Evolutionary conservation across 2,797 vertebrate species (phyloP).

Genomic region (Glyptemys insculpta): DNA sequence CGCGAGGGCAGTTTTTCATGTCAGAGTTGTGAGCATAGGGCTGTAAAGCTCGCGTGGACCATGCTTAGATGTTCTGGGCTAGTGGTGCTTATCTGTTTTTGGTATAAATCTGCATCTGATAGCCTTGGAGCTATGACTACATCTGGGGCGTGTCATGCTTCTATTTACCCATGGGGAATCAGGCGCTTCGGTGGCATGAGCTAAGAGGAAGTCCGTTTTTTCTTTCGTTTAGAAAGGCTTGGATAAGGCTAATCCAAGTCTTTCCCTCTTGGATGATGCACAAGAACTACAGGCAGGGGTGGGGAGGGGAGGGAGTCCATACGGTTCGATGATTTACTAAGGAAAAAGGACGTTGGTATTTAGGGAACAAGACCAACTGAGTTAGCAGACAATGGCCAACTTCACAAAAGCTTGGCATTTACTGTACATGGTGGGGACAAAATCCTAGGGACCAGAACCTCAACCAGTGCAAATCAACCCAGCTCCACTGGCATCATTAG

Average conservation of each 20-base stretch:
- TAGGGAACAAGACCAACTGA: background rate
- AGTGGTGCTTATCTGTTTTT: fast-evolving
- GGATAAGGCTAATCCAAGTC: background rate
- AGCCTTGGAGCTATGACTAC: background rate
- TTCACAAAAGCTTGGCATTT: background rate
- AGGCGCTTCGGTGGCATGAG: fast-evolving
- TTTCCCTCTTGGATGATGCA: background rate
- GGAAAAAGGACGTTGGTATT: background rate
- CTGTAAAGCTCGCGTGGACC: background rate
- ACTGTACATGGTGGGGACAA: background rate
- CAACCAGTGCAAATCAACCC: background rate
- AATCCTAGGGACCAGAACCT: background rate
- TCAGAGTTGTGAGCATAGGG: background rate
- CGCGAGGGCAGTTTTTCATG: background rate
- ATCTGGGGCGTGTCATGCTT: background rate
- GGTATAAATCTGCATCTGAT: background rate
- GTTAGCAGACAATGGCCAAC: background rate
- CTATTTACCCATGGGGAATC: background rate
- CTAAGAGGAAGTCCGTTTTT: background rate
- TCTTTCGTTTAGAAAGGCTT: background rate
- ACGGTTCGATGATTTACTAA: background rate
- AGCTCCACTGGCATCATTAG: background rate
- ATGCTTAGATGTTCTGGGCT: background rate
- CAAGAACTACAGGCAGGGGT: fast-evolving
- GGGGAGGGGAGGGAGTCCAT: background rate